Evolutionary conservation across 2,113 vertebrate genomes (phyloP).

Genomic region (Mystacornis crossleyi): DNA sequence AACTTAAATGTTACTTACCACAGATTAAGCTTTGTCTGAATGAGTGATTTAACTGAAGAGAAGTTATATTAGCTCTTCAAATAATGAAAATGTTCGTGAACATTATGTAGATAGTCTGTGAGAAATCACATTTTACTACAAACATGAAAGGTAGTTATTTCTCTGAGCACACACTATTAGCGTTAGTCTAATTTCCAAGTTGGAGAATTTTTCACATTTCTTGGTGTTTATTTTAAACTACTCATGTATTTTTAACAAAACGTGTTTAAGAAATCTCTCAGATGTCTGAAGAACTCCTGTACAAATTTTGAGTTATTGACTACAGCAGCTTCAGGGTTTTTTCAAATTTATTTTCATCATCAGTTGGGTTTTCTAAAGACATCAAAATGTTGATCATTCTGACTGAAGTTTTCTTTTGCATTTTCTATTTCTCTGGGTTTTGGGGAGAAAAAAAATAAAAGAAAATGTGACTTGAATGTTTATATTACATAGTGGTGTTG

Average conservation of each 20-base stretch:
- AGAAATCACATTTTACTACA: neutral
- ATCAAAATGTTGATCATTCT: conserved; percentile 40
- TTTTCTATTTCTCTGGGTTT: neutral
- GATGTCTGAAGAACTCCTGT: neutral
- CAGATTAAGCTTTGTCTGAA: neutral
- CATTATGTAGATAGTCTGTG: neutral
- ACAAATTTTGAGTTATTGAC: conserved; percentile 22
- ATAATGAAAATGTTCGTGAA: neutral
- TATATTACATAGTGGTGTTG: neutral
- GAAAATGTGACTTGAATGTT: neutral
- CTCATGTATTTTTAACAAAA: conserved; percentile 51
- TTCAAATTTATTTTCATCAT: neutral
- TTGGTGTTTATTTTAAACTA: neutral
- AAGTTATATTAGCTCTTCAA: neutral
- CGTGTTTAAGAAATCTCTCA: conserved; percentile 28
- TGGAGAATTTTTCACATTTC: neutral
- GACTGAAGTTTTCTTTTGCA: conserved; percentile 11
- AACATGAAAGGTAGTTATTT: neutral
- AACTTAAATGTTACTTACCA: neutral
- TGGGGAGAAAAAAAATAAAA: fast-evolving
- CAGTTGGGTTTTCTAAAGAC: neutral
- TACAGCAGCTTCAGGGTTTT: neutral
- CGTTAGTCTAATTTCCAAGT: neutral
- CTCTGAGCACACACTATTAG: neutral
- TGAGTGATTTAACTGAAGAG: neutral